phyloP scores from a whole-genome alignment of 2,888 invertebrate genomes.

The Temnothorax ravouxi region DNA sequence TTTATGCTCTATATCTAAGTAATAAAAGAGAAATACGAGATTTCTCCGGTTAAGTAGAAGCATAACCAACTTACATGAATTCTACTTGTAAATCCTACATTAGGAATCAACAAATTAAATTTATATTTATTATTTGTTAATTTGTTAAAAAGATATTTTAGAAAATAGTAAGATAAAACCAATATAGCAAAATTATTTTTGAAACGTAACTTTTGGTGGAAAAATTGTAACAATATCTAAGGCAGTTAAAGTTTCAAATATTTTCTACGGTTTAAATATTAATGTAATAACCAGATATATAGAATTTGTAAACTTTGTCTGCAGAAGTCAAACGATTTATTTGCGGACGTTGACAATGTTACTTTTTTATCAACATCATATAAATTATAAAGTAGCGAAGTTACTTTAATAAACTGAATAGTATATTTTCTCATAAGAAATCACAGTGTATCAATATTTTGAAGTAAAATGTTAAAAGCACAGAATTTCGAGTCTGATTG shows the following conservation, averaged over 20 bases:
- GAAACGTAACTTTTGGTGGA: background rate
- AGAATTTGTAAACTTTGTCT: too few relatives aligned
- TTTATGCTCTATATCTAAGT: slow-evolving; percentile 50
- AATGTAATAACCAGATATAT: too few relatives aligned
- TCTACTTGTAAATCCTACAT: background rate
- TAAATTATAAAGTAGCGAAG: too few relatives aligned
- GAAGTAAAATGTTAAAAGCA: background rate
- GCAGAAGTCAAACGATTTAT: too few relatives aligned
- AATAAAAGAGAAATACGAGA: slow-evolving; percentile 33
- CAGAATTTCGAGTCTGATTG: background rate
- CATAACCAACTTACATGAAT: slow-evolving; percentile 14
- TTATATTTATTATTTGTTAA: background rate
- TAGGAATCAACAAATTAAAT: slow-evolving; percentile 8
- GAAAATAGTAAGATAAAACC: background rate
- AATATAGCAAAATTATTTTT: background rate
- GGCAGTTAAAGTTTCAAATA: background rate
- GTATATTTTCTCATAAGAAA: background rate
- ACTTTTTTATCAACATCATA: too few relatives aligned
- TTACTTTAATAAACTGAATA: background rate
- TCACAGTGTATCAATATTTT: too few relatives aligned
- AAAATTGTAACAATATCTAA: slow-evolving; percentile 1
- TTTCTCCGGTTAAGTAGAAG: slow-evolving; percentile 1
- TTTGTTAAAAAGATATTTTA: slow-evolving; percentile 9
- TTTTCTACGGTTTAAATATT: background rate
- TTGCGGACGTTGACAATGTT: too few relatives aligned